These are phyloP conservation scores for Colinus virginianus DNA, from an alignment of 2,113 vertebrate species.

Conservation along the genomic window DNA sequence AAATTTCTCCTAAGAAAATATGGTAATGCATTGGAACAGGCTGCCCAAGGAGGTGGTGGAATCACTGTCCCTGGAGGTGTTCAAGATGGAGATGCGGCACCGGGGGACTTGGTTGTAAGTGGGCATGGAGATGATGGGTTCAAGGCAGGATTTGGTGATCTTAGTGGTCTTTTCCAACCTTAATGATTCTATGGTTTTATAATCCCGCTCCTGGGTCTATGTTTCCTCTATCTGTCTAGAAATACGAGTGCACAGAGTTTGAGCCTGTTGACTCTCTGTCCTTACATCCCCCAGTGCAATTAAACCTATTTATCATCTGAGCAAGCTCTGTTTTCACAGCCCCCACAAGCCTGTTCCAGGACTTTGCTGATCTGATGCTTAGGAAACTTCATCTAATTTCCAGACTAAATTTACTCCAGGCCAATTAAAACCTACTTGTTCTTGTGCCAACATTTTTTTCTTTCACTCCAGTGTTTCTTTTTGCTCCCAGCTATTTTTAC, in stretches of 20 bases:
- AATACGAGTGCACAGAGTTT: not conserved
- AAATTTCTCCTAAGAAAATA: no score
- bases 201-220: accelerated
- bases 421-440: conserved; percentile 57
- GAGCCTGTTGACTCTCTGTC: not conserved
- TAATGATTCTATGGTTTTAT: no score
- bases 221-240: not conserved
- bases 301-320: not conserved
- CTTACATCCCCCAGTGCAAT: not conserved
- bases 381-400: conserved; percentile 51
- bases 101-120: no score
- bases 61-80: no score
- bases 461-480: conserved; percentile 9
- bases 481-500: conserved; percentile 44
- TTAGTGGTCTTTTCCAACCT: no score
- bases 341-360: conserved; percentile 6
- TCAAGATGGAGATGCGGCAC: no score
- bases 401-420: conserved; percentile 54
- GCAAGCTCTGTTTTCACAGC: conserved; percentile 26
- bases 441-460: conserved; percentile 19
- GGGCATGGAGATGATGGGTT: no score
- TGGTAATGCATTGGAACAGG: no score
- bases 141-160: no score
- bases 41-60: no score
- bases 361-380: conserved; percentile 20